Evolutionary conservation across 2,113 vertebrate species (phyloP).

Genomic region (Hystrix brachyura): DNA sequence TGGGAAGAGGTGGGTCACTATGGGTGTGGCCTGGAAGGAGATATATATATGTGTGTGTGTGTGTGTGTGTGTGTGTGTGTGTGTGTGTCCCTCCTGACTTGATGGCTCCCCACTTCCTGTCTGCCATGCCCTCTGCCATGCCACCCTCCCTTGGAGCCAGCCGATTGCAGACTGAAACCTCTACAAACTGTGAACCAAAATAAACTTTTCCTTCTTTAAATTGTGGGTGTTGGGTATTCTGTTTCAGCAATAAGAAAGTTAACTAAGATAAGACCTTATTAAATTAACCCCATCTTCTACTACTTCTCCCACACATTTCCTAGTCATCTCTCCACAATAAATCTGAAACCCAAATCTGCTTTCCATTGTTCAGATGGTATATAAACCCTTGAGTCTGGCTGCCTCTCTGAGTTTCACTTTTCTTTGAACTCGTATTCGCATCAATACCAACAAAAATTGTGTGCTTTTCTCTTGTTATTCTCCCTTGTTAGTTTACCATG

Average conservation of each 20-base stretch:
- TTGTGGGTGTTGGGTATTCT: not conserved
- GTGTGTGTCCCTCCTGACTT: not conserved
- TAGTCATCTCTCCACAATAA: not conserved
- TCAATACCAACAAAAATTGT: slow-evolving; percentile 39
- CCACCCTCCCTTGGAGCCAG: not conserved
- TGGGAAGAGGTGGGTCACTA: too few species aligned
- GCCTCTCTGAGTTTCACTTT: not conserved
- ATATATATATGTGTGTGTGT: too few species aligned
- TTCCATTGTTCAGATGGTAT: slow-evolving; percentile 37
- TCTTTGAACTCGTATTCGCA: not conserved
- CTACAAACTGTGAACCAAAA: not conserved
- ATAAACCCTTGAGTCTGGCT: not conserved
- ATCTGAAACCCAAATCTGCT: not conserved
- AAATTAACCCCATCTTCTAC: not conserved
- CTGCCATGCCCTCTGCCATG: not conserved
- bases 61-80: too few species aligned
- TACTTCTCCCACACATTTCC: not conserved
- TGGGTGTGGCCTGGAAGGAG: too few species aligned
- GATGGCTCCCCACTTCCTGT: not conserved
- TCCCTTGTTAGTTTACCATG: slow-evolving; percentile 4
- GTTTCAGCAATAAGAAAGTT: not conserved
- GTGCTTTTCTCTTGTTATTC: not conserved
- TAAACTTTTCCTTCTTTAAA: not conserved
- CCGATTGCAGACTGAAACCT: not conserved
- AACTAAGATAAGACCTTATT: not conserved